Evolutionary conservation across 2,797 vertebrate genomes (phyloP).

Genomic region (Ciconia nigra): DNA sequence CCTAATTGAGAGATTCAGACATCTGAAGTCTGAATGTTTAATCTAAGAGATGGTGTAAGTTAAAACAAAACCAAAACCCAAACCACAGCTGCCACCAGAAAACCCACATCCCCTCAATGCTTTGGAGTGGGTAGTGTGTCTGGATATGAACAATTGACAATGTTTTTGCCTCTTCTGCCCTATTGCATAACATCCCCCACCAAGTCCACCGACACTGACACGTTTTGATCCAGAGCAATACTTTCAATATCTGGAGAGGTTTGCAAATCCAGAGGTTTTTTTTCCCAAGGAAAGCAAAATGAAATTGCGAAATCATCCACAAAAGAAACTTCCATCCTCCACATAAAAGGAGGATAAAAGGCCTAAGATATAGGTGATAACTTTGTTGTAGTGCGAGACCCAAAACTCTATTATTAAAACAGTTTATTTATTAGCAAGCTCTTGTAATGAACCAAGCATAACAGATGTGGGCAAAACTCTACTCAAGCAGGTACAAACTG

Average conservation of each 20-base stretch:
- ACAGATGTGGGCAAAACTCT: conserved; percentile 15
- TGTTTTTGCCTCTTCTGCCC: not conserved
- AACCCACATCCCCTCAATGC: not conserved
- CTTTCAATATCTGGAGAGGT: not conserved
- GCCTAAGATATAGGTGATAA: not conserved
- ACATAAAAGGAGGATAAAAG: conserved; percentile 36
- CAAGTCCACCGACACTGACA: not conserved
- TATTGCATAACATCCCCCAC: not conserved
- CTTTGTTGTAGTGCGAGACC: not conserved
- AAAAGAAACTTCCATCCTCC: not conserved
- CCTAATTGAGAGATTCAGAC: not conserved
- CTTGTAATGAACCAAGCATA: not conserved
- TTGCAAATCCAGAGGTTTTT: not conserved
- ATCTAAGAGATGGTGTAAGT: not conserved
- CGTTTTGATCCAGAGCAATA: not conserved
- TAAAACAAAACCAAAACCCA: not conserved
- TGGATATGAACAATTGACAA: not conserved
- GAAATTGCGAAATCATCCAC: not conserved
- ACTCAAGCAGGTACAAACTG: not conserved
- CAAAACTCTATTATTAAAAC: conserved; percentile 17
- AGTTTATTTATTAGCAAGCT: conserved; percentile 29
- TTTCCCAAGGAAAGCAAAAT: not conserved
- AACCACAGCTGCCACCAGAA: not conserved
- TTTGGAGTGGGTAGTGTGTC: not conserved
- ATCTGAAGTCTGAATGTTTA: not conserved